phyloP scores from a whole-genome alignment of 2,113 vertebrate genomes.

The Himantopus leucocephalus region DNA sequence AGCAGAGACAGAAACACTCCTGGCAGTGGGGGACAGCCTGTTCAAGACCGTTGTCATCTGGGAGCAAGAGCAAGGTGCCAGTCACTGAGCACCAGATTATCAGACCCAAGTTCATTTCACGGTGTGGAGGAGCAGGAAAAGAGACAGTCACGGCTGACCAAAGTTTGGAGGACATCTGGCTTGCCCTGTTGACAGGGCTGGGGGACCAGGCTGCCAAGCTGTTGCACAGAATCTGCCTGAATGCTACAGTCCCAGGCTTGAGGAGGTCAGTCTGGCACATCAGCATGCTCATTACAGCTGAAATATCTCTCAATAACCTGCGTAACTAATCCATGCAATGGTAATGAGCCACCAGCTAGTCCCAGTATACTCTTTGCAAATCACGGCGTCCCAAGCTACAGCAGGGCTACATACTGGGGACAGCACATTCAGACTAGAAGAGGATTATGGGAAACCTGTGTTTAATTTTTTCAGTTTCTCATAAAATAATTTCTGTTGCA shows the following conservation, averaged over 20 bases:
- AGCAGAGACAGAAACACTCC: not conserved
- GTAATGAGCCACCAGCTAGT: not conserved
- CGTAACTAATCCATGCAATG: not conserved
- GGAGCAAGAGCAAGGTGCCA: not conserved
- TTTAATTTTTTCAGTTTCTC: not conserved
- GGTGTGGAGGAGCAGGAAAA: not conserved
- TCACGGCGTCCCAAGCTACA: not conserved
- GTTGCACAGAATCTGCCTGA: not conserved
- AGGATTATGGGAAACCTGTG: not conserved
- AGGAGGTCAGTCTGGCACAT: not conserved
- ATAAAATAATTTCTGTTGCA: not conserved
- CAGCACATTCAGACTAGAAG: not conserved
- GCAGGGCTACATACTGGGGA: accelerated
- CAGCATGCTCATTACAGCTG: not conserved
- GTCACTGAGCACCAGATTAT: not conserved
- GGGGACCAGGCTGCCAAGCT: not conserved
- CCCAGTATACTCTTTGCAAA: not conserved
- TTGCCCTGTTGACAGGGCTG: not conserved
- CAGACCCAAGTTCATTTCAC: not conserved
- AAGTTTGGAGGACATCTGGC: not conserved
- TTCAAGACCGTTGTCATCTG: not conserved
- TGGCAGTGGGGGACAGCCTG: not conserved
- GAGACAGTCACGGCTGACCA: not conserved
- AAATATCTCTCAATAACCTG: not conserved
- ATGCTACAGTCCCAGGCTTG: not conserved